Conservation (phyloP, 2,888 invertebrate species). For the Ophioninae sp. region DNA sequence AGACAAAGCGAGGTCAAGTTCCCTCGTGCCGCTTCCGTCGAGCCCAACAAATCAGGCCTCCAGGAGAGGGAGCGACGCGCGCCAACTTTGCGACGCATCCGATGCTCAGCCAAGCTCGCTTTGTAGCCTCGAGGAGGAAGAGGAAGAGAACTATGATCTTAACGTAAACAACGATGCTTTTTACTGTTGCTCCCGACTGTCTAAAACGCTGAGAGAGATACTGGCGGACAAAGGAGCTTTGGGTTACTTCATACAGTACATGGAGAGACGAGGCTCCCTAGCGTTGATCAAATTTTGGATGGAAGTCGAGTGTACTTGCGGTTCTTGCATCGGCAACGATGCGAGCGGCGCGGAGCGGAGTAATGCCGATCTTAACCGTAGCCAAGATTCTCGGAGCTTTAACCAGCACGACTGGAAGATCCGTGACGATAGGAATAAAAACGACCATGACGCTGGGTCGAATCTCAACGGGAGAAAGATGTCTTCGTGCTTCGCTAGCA, state of each 20-base stretch:
- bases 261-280: slow-evolving; percentile 88
- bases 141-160: slow-evolving; percentile 71
- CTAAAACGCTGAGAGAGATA: slow-evolving; percentile 89
- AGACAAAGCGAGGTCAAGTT: slow-evolving; percentile 71
- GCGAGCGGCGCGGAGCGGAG: slow-evolving; percentile 14
- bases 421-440: slow-evolving; percentile 65
- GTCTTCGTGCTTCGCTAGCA: slow-evolving; percentile 66
- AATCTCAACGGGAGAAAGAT: slow-evolving; percentile 76
- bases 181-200: slow-evolving; percentile 85
- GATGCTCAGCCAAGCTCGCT: slow-evolving; percentile 52
- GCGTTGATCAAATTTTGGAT: slow-evolving; percentile 89
- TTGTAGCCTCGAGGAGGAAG: slow-evolving; percentile 76
- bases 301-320: slow-evolving; percentile 86
- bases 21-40: slow-evolving; percentile 63
- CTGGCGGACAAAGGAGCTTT: slow-evolving; percentile 90
- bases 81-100: background rate
- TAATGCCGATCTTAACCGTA: background rate
- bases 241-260: slow-evolving; percentile 92
- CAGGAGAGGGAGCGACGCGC: slow-evolving; percentile 63
- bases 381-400: slow-evolving; percentile 1
- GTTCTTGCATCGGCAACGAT: slow-evolving; percentile 63
- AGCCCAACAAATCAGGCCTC: slow-evolving; percentile 67
- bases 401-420: slow-evolving; percentile 25
- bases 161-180: slow-evolving; percentile 73
- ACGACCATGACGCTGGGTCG: slow-evolving; percentile 65